Percentiles rank a stretch among this genome's conserved stretches.
These are phyloP conservation scores for Microcebus ravelobensis DNA, from an alignment of 2,113 vertebrate species.

Conservation along the genomic window DNA sequence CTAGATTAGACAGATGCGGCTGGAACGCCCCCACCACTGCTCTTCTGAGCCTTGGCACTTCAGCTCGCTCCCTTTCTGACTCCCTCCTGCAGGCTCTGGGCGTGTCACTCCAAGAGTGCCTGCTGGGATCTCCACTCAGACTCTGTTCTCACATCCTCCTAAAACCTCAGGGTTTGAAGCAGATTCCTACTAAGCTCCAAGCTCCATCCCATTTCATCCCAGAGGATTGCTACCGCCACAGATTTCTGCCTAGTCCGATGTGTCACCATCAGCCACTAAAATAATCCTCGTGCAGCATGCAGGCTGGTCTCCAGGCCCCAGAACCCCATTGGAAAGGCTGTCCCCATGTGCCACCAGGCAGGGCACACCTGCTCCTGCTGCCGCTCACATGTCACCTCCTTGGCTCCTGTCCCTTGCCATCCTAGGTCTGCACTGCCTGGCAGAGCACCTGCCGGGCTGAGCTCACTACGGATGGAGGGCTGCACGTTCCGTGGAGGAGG, in stretches of 20 bases:
- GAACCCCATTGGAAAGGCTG: neutral
- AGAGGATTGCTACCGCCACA: neutral
- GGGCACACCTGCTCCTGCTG: neutral
- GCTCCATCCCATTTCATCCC: neutral
- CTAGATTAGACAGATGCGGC: accelerated
- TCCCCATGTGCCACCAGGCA: too few relatives aligned
- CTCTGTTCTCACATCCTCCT: neutral
- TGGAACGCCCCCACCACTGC: accelerated
- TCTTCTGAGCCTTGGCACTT: neutral
- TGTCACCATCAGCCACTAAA: neutral
- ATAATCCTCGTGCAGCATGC: accelerated
- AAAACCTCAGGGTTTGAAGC: neutral
- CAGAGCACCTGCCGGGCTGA: neutral
- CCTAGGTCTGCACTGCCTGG: neutral
- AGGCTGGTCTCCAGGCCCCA: neutral
- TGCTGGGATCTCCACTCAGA: neutral
- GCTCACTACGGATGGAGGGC: neutral
- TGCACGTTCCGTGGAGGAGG: neutral
- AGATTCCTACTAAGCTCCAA: neutral
- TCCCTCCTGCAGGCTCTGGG: neutral
- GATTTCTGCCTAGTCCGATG: neutral
- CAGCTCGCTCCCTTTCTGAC: neutral
- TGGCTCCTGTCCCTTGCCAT: neutral
- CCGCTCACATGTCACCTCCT: accelerated
- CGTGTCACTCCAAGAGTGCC: accelerated